A percentile compares a stretch with the other conserved stretches of the same genome.
Evolutionary conservation across 2,113 vertebrate species (phyloP).

Genomic region (Nannospalax galili): DNA sequence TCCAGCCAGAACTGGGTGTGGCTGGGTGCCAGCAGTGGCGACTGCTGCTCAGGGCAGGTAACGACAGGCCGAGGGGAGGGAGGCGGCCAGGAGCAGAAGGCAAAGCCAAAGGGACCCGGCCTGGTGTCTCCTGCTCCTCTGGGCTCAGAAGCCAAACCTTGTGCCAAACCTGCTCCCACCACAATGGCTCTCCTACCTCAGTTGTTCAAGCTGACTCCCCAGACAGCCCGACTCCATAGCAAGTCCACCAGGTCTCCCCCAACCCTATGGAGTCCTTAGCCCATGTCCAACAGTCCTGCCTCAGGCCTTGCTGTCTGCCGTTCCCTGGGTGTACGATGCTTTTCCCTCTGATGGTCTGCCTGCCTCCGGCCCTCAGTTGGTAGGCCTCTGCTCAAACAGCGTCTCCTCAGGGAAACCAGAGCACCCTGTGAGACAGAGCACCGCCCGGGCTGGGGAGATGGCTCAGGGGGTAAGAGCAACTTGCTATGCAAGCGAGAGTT

Average conservation of each 20-base stretch:
- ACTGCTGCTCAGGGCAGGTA: neutral
- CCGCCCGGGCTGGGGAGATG: neutral
- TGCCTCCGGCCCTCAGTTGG: neutral
- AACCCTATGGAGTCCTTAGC: neutral
- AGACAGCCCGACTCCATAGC: neutral
- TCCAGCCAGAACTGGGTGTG: neutral
- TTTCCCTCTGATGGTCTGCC: neutral
- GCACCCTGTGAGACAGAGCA: accelerated
- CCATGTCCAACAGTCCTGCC: no score
- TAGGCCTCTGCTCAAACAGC: neutral
- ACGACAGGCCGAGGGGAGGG: neutral
- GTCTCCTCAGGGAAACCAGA: neutral
- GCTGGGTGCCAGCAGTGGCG: neutral
- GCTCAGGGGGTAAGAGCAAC: neutral
- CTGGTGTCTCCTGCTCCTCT: accelerated
- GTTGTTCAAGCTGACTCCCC: neutral
- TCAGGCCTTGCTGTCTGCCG: neutral
- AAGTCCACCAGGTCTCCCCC: accelerated
- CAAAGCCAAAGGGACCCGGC: accelerated
- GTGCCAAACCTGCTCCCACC: neutral
- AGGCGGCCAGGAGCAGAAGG: neutral
- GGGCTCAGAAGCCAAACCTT: neutral
- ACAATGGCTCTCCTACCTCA: neutral
- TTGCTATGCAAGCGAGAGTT: neutral
- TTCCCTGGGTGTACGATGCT: no score